phyloP scores from a whole-genome alignment of 2,113 vertebrate genomes.

The Romanogobio albipinnatus region DNA sequence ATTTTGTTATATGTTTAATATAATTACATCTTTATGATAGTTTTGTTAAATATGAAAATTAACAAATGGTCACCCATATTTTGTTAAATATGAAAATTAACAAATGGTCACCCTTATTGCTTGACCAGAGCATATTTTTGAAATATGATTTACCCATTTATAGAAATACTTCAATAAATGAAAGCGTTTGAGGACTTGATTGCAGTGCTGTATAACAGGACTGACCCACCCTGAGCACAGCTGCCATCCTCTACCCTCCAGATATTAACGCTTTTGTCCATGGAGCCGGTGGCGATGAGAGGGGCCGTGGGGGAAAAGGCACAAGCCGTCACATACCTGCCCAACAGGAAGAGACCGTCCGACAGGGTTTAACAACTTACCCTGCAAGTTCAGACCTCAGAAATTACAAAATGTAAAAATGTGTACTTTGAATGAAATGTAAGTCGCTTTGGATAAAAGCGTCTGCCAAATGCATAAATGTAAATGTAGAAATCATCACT shows the following conservation, averaged over 20 bases:
- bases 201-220: background rate
- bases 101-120: background rate
- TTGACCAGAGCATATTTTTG: background rate
- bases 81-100: background rate
- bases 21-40: background rate
- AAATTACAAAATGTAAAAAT: no score
- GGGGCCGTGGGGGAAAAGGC: slow-evolving; percentile 82
- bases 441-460: no score
- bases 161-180: background rate
- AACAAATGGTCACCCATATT: background rate
- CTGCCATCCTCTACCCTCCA: slow-evolving; percentile 84
- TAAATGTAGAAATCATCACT: background rate
- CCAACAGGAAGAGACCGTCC: slow-evolving; percentile 24
- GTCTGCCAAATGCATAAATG: no score
- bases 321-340: slow-evolving; percentile 93
- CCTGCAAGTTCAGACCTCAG: background rate
- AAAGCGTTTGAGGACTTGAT: background rate
- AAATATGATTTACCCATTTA: background rate
- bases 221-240: slow-evolving; percentile 70
- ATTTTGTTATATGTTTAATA: background rate
- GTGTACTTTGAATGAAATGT: no score
- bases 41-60: background rate
- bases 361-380: background rate
- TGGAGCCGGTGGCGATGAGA: slow-evolving; percentile 93
- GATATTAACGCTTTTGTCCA: slow-evolving; percentile 95